Conservation (phyloP, 2,113 vertebrate genomes). For the Prinia subflava region DNA sequence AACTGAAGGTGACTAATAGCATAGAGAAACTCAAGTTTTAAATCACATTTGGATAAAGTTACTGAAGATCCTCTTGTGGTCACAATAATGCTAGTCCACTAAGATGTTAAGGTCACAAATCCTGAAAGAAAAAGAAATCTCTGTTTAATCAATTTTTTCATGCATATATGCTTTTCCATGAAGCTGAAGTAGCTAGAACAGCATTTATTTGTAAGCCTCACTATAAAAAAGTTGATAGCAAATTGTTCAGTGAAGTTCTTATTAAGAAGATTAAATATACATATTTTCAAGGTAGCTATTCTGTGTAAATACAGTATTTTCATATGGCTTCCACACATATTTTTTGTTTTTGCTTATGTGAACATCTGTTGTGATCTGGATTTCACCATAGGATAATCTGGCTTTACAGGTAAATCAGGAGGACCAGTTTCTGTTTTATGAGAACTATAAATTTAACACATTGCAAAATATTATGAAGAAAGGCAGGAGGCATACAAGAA, state of each 20-base stretch:
- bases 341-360: background rate
- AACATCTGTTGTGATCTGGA: background rate
- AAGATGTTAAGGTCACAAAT: background rate
- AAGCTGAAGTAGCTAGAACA: background rate
- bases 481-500: background rate
- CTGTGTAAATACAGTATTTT: background rate
- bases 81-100: background rate
- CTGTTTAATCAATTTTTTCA: background rate
- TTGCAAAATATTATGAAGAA: background rate
- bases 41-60: background rate
- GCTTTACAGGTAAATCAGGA: background rate
- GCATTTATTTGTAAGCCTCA: background rate
- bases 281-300: background rate
- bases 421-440: background rate
- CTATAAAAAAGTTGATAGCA: background rate
- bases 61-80: background rate
- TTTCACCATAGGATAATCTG: background rate
- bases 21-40: background rate
- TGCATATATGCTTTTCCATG: background rate
- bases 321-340: background rate
- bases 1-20: background rate
- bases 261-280: background rate
- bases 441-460: background rate
- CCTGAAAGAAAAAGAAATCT: background rate
- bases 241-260: background rate